Evolutionary conservation across 2,888 invertebrate genomes (phyloP), one percentile per base, ranked within the genome.

Genomic region (Nymphalis polychloros): DNA sequence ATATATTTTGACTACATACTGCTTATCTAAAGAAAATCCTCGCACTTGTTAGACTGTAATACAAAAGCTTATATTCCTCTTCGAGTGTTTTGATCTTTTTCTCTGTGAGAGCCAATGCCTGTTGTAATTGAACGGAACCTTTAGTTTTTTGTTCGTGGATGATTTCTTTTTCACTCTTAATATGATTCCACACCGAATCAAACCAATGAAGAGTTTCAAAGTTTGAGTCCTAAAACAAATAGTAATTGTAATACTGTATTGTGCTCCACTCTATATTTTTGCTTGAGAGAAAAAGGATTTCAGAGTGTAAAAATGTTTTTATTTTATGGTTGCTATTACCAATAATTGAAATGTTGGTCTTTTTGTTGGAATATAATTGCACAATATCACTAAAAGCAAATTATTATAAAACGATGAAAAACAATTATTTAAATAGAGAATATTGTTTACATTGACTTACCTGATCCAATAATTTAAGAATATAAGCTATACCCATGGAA

Each of bases 131-230:
- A 73, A 96, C 94, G 78, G 98, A 96, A n/a, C 95, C 94, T 78
- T 93, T 97, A 94, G 72, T 94, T 93, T 85, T 94, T 79, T 95
- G 94, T 27, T 94, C 92, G 49, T 93, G 87, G 16, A 95, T 87
- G 52, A 85, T 78, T 71, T 83, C 85, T 69, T 93, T 93, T 81
- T 97, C 97, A 35, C 90, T 88, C 8, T 84, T 86, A 75, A 97
- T 95, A 80, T 97, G 96, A 62, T 95, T 94, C 82, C 94, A 94
- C 13, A 98, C 96, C 3, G 98, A 96, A 77, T 97, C 95, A 83
- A 98, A 98, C 99, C 99, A 99, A 84, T 98, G 98, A 8, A 99
- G 92, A 0, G 97, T 95, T 89, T 99, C 98, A 83, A 99, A 96
- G 79, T 97, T 96, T 23, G 93, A 88, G 77, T 96, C 95, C 93